A percentile compares a stretch with the other conserved stretches of the same genome.
phyloP scores from a whole-genome alignment of 2,797 vertebrate species.

The Pseudochirops corinnae region DNA sequence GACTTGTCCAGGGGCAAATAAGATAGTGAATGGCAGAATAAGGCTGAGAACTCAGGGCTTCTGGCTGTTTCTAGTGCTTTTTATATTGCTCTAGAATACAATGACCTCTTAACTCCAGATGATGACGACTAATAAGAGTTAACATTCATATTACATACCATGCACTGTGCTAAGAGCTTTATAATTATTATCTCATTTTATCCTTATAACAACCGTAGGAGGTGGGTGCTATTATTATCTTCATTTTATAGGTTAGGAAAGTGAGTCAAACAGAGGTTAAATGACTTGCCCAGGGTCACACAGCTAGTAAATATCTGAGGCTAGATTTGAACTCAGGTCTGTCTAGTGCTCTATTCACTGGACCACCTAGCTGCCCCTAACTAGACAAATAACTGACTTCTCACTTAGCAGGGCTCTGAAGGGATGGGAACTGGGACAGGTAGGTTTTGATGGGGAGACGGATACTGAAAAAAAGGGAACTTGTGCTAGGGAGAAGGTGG shows the following conservation, averaged over 20 bases:
- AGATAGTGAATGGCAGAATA: neutral
- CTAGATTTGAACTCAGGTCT: neutral
- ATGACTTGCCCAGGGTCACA: neutral
- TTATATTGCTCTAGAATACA: neutral
- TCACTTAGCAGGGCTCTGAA: neutral
- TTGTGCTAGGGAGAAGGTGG: neutral
- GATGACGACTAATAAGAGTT: neutral
- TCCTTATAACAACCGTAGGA: neutral
- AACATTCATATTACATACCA: neutral
- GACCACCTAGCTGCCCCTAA: neutral
- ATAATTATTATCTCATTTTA: neutral
- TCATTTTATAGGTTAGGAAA: neutral
- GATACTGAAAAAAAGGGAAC: neutral
- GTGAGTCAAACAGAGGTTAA: neutral
- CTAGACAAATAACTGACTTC: neutral
- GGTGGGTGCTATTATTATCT: neutral
- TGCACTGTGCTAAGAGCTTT: too few species aligned
- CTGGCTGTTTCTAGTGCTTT: neutral
- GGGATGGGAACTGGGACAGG: neutral
- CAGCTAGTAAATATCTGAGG: neutral
- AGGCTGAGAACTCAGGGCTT: neutral
- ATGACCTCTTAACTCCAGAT: neutral
- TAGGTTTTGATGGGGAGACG: neutral
- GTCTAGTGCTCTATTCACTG: neutral
- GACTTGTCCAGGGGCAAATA: neutral